Evolutionary conservation across 2,113 vertebrate species (phyloP), one percentile per base, ranked within the genome.

Genomic region (Macrotus californicus): DNA sequence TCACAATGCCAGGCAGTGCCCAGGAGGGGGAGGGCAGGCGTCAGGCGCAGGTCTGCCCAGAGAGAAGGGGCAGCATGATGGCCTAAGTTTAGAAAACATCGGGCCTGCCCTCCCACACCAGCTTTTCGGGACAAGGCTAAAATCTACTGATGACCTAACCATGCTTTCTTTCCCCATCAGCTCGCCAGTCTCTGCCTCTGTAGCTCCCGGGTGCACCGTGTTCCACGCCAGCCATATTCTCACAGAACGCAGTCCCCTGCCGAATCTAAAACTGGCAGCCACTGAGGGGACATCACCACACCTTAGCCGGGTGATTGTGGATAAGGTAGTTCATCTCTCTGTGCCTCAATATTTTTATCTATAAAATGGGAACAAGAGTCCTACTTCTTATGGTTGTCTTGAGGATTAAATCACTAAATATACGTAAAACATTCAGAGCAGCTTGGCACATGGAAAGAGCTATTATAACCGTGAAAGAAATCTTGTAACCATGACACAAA

Each of bases 11-110:
- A 48, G 24, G 73, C 79, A 56, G 89, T 19, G 6, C 31, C 34
- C 46, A 2, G 15, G 41, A 54, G 7, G 3, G 36, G 46, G 3
- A 39, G 10, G 43, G 29, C n/a, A 67, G 50, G 39, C 1, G 0
- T 6, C 69, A 76, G 56, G 31, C 56, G 24, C 18, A 52, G 39
- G 29, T 41, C 39, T 7, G 6, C 41, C n/a, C 29, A 24, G 24
- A 83, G 24, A 87, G 9, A 24, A 24, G 2, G 14, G 34, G 8
- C 16, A 18, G 61, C 31, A 21, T 13, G 24, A 22, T 1, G 2
- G 56, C 26, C 48, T 18, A 64, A 39, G 56, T 54, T 87, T 41
- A 83, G 91, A 79, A 64, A 84, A 21, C 11, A 18, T 3, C 5
- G 19, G 77, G 10, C 66, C 89, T 59, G 39, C 9, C 6, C 10